Conservation (phyloP, 2,113 vertebrate species). For the Puffinus mauretanicus region DNA sequence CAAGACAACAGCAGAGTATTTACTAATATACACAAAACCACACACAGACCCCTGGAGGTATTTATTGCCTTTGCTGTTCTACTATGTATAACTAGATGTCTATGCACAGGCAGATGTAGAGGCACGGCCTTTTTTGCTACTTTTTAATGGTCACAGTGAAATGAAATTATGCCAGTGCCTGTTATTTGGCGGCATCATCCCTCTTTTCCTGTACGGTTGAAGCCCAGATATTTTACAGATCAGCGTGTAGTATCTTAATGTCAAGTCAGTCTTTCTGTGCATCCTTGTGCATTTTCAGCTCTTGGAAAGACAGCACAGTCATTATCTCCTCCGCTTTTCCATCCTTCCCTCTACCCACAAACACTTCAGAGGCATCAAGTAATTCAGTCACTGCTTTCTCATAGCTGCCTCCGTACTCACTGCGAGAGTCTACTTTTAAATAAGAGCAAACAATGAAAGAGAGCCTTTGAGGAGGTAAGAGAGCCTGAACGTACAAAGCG, state of each 20-base stretch:
- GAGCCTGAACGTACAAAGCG: background rate
- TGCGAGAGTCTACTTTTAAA: background rate
- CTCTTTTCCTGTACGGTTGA: background rate
- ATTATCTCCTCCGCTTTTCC: background rate
- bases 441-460: background rate
- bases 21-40: background rate
- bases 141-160: background rate
- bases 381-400: background rate
- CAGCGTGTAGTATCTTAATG: background rate
- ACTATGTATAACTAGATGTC: background rate
- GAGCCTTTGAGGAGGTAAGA: background rate
- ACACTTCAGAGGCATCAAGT: background rate
- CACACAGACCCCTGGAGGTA: background rate
- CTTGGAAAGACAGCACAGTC: background rate
- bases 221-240: background rate
- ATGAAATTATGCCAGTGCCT: background rate
- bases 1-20: background rate
- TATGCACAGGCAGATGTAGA: background rate
- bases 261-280: background rate
- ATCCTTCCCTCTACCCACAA: background rate
- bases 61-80: background rate
- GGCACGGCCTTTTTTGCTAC: background rate
- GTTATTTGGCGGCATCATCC: background rate
- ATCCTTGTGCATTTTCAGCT: background rate
- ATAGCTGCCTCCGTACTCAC: background rate